A percentile compares a stretch with the other conserved stretches of the same genome.
Evolutionary conservation across 1,140 invertebrate species (phyloP).

Genomic region (Diorhabda carinulata): DNA sequence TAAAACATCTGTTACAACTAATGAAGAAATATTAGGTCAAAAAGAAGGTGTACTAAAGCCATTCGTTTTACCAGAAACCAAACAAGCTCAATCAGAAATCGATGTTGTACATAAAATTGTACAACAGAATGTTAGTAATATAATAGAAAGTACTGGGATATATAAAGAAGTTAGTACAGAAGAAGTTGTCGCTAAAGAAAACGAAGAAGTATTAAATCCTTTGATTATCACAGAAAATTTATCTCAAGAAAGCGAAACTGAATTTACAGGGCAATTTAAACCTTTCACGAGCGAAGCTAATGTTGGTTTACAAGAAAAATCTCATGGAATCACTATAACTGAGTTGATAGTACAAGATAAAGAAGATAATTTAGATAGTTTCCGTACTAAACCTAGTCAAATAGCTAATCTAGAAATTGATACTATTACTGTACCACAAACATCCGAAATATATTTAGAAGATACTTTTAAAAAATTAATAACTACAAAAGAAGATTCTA

Average conservation of each 20-base stretch:
- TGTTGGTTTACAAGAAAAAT: constrained; percentile 50
- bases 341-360: constrained; percentile 45
- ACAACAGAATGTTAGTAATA: constrained; percentile 27
- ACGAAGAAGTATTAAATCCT: constrained; percentile 32
- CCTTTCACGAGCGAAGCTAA: constrained; percentile 45
- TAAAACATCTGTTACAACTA: constrained; percentile 27
- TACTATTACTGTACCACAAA: constrained; percentile 41
- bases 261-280: constrained; percentile 43
- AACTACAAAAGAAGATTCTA: constrained; percentile 28
- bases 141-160: constrained; percentile 26
- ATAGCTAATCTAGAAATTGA: constrained; percentile 36
- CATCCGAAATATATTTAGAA: constrained; percentile 36
- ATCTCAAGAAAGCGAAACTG: constrained; percentile 42
- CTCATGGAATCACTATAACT: constrained; percentile 38
- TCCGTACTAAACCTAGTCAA: constrained; percentile 33
- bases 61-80: constrained; percentile 34
- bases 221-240: constrained; percentile 42
- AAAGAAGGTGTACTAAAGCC: constrained; percentile 30
- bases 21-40: constrained; percentile 25
- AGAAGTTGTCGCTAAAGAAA: constrained; percentile 28
- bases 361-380: constrained; percentile 40
- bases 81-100: constrained; percentile 33
- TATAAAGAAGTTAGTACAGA: constrained; percentile 18
- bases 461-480: constrained; percentile 29
- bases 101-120: constrained; percentile 39